Percentiles rank a stretch among this genome's conserved stretches.
Conservation (phyloP, 1,140 invertebrate species). For the Elymnias hypermnestra region DNA sequence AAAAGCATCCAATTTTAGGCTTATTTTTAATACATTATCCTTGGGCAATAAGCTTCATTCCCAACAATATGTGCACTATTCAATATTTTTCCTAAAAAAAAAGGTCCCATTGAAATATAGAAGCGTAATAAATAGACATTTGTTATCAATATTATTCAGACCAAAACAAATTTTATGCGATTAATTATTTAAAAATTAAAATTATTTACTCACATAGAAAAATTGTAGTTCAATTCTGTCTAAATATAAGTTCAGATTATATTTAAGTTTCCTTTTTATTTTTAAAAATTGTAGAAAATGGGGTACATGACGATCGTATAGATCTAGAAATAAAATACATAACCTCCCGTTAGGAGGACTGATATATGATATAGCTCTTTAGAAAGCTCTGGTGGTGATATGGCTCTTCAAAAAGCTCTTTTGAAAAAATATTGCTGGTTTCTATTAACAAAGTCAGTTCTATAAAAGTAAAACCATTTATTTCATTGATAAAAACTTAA, state of each 20-base stretch:
- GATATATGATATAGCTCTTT: too few relatives aligned
- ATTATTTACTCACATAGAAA: conserved; percentile 1
- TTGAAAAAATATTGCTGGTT: too few relatives aligned
- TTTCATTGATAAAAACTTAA: too few relatives aligned
- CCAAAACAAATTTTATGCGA: conserved; percentile 1
- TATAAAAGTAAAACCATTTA: too few relatives aligned
- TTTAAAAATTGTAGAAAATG: background rate
- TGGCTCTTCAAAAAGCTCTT: too few relatives aligned
- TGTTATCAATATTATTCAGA: conserved; percentile 5
- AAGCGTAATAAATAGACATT: background rate
- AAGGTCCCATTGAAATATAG: background rate
- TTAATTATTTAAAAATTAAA: background rate
- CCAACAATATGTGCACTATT: too few relatives aligned
- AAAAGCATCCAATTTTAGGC: too few relatives aligned
- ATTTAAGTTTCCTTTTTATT: background rate
- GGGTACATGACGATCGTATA: conserved; percentile 1
- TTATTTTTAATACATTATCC: too few relatives aligned
- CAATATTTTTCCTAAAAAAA: background rate
- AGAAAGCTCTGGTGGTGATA: too few relatives aligned
- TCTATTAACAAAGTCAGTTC: too few relatives aligned
- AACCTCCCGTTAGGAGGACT: background rate
- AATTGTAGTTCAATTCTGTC: conserved; percentile 1
- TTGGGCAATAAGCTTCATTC: too few relatives aligned
- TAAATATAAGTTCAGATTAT: background rate
- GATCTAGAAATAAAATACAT: background rate